These are phyloP conservation scores for Drosophila pseudotakahashii DNA, from an alignment of 2,888 invertebrate genomes.

Conservation along the genomic window DNA sequence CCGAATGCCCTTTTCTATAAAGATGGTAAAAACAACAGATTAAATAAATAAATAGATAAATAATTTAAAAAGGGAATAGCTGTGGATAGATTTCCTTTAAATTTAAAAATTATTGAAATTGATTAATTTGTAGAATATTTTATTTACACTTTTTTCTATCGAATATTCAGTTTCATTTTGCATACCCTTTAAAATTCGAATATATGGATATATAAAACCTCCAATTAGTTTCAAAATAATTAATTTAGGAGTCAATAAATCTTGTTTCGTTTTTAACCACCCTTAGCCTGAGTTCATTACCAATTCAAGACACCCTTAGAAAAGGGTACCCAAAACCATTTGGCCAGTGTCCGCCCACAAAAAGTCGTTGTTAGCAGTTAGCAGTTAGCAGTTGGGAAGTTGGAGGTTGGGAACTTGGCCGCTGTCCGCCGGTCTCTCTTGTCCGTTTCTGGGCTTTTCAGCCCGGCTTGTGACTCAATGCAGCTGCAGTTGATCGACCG, in stretches of 20 bases:
- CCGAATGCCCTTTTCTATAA: background rate
- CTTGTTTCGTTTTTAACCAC: background rate
- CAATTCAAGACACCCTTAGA: constrained; percentile 13
- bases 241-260: background rate
- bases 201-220: background rate
- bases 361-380: constrained; percentile 50
- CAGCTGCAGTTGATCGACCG: constrained; percentile 72
- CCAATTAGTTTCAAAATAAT: background rate
- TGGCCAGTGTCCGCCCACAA: constrained; percentile 74
- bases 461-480: constrained; percentile 72
- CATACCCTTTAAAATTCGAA: too few relatives aligned
- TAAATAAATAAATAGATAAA: too few relatives aligned
- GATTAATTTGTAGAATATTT: too few relatives aligned
- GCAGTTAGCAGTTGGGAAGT: constrained; percentile 42
- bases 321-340: constrained; percentile 59
- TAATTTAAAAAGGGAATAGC: too few relatives aligned
- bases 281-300: constrained; percentile 3
- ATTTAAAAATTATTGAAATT: too few relatives aligned
- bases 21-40: too few relatives aligned
- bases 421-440: constrained; percentile 13
- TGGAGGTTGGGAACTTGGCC: constrained; percentile 61
- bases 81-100: too few relatives aligned
- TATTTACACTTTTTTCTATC: too few relatives aligned
- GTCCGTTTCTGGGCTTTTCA: constrained; percentile 34
- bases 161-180: too few relatives aligned